A percentile compares a stretch with the other conserved stretches of the same genome.
Conservation (phyloP, 2,113 vertebrate genomes). For the Apodemus sylvaticus region DNA sequence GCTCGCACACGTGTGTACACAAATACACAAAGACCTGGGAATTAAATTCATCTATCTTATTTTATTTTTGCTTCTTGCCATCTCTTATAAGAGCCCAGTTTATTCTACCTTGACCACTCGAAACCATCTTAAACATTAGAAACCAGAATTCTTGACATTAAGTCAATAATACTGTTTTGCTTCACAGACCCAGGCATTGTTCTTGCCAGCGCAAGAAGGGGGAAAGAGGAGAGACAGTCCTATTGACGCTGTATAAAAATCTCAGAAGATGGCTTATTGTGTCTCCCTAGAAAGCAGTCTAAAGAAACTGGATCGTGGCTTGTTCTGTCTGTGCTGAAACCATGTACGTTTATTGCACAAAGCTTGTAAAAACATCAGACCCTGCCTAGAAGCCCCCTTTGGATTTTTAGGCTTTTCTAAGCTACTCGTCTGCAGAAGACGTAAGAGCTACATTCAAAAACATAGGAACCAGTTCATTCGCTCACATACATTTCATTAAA, state of each 20-base stretch:
- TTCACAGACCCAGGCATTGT: background rate
- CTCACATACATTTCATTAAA: background rate
- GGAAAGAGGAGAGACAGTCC: background rate
- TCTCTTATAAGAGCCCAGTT: background rate
- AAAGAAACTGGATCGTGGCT: conserved; percentile 14
- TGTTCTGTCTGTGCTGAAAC: conserved; percentile 39
- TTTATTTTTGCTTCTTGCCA: background rate
- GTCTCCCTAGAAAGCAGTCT: conserved; percentile 24
- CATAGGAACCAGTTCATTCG: background rate
- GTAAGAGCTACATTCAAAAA: background rate
- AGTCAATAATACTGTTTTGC: conserved; percentile 41
- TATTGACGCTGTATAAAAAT: background rate
- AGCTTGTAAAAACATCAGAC: background rate
- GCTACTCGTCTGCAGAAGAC: background rate
- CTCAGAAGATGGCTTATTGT: background rate
- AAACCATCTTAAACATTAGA: conserved; percentile 16
- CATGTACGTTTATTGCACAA: background rate
- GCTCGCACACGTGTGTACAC: too few relatives aligned
- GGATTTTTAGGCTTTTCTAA: background rate
- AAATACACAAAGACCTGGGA: background rate
- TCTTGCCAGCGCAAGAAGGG: conserved; percentile 21
- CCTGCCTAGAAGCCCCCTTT: background rate
- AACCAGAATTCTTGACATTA: conserved; percentile 18
- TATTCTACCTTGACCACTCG: background rate
- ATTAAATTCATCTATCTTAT: background rate